phyloP scores from a whole-genome alignment of 2,113 vertebrate species.

The Etia nguti region DNA sequence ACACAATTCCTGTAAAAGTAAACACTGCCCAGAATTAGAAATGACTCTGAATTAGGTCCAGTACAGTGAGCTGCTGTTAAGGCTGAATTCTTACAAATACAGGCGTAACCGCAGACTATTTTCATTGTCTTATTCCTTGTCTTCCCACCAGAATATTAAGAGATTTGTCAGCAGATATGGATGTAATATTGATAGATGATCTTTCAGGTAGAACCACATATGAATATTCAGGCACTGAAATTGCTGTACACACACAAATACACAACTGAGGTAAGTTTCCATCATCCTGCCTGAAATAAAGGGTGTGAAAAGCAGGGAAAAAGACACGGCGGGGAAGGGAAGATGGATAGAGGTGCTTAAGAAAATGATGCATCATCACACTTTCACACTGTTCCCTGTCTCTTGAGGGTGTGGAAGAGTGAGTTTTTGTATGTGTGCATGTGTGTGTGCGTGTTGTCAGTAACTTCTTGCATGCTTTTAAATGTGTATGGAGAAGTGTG shows the following conservation, averaged over 20 bases:
- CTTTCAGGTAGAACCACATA: background rate
- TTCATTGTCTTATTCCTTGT: background rate
- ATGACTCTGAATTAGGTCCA: background rate
- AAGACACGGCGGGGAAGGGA: background rate
- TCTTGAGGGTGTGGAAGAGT: slow-evolving; percentile 6
- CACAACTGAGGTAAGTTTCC: background rate
- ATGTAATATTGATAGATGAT: background rate
- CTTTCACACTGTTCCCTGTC: slow-evolving; percentile 30
- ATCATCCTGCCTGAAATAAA: background rate
- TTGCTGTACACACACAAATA: background rate
- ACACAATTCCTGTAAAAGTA: background rate
- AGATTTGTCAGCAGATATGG: background rate
- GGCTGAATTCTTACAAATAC: background rate
- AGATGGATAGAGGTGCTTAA: slow-evolving; percentile 61
- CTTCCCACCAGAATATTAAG: background rate
- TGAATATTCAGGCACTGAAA: background rate
- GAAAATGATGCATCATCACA: slow-evolving; percentile 63
- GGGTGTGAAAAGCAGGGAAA: background rate
- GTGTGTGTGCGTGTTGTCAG: background rate
- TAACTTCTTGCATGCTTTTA: slow-evolving; percentile 15
- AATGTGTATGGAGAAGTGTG: background rate
- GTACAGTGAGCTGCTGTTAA: background rate
- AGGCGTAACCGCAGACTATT: background rate
- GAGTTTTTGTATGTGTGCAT: background rate
- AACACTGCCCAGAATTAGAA: background rate